phyloP scores from a whole-genome alignment of 2,113 vertebrate genomes.

The Struthio camelus region DNA sequence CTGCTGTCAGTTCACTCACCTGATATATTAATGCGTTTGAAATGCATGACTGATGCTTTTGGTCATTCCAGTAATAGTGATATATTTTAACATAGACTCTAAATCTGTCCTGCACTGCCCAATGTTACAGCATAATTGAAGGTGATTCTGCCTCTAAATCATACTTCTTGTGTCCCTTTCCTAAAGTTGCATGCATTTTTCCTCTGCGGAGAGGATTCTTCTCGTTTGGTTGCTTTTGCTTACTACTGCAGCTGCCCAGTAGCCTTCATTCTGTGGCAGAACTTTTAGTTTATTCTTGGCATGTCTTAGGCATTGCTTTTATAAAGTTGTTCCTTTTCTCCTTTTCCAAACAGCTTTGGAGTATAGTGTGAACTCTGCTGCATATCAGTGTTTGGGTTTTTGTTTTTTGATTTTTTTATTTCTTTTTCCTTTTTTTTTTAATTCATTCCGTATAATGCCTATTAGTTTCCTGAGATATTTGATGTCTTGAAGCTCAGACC shows the following conservation, averaged over 20 bases:
- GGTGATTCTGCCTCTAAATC: not conserved
- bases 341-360: not conserved
- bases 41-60: not conserved
- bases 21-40: not conserved
- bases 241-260: not conserved
- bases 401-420: not conserved
- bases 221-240: not conserved
- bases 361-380: not conserved
- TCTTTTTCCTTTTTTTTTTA: too few species aligned
- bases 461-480: conserved; percentile 38
- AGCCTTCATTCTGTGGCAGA: not conserved
- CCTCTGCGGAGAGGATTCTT: not conserved
- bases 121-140: not conserved
- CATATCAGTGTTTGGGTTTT: not conserved
- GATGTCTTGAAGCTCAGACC: conserved; percentile 22
- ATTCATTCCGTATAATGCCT: not conserved
- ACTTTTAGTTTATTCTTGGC: not conserved
- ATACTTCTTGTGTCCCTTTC: not conserved
- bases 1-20: not conserved
- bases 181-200: not conserved
- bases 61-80: not conserved
- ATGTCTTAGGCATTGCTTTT: not conserved
- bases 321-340: not conserved
- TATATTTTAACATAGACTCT: not conserved
- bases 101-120: not conserved